phyloP scores from a whole-genome alignment of 2,888 invertebrate genomes.

The Odontomyia ornata region DNA sequence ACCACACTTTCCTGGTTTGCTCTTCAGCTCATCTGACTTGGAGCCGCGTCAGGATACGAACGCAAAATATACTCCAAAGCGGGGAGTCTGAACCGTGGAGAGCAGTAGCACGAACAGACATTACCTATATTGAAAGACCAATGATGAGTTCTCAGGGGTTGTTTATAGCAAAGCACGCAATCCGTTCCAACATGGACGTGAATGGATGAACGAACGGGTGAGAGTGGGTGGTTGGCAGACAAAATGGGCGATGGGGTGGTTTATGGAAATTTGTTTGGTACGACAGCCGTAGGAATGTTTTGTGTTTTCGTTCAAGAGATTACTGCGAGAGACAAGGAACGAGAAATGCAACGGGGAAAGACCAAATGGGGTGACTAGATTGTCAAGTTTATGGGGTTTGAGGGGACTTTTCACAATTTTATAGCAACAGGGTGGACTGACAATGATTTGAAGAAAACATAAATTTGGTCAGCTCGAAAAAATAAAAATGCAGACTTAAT shows the following conservation, averaged over 20 bases:
- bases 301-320: conserved; percentile 13
- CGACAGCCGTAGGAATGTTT: conserved; percentile 8
- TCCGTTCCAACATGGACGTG: not conserved
- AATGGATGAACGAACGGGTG: too few species aligned
- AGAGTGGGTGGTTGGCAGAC: not conserved
- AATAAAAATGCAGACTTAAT: too few species aligned
- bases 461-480: too few species aligned
- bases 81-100: conserved; percentile 14
- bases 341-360: not conserved
- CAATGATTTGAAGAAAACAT: too few species aligned
- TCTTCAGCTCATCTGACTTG: conserved; percentile 41
- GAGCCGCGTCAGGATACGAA: conserved; percentile 14
- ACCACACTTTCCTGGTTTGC: conserved; percentile 10
- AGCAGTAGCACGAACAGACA: not conserved
- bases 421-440: not conserved
- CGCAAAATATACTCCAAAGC: conserved; percentile 8
- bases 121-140: conserved; percentile 23
- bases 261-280: conserved; percentile 26
- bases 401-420: not conserved
- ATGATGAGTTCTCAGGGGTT: conserved; percentile 21
- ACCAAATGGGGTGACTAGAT: not conserved
- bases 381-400: not conserved
- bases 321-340: conserved; percentile 26
- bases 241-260: not conserved
- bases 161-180: conserved; percentile 31